A percentile compares a stretch with the other conserved stretches of the same genome.
These are phyloP conservation scores for Danaus plexippus DNA, from an alignment of 1,140 invertebrate species.

Conservation along the genomic window DNA sequence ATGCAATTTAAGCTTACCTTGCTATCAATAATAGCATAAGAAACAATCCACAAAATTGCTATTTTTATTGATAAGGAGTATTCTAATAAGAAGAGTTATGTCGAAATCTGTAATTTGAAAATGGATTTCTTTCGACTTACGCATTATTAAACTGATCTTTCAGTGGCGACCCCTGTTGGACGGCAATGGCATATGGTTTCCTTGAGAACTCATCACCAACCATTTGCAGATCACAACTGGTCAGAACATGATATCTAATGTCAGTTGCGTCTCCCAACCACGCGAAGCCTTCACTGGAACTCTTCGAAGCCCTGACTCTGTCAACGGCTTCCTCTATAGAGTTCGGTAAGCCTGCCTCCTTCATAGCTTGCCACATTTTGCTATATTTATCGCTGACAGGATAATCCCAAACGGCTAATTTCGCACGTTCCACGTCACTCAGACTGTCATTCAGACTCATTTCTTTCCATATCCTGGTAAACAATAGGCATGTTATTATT, in stretches of 20 bases:
- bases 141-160: constrained; percentile 93
- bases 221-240: constrained; percentile 91
- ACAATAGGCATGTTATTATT: neutral
- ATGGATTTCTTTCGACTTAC: constrained; percentile 71
- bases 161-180: constrained; percentile 94
- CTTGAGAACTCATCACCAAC: constrained; percentile 97
- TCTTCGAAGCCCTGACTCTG: constrained; percentile 82
- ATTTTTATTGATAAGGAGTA: too few species aligned
- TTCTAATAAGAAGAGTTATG: too few species aligned
- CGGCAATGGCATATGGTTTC: constrained; percentile 96
- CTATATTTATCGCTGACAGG: constrained; percentile 98
- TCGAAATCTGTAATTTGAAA: neutral
- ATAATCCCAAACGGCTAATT: constrained; percentile 98
- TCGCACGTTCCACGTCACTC: constrained; percentile 88
- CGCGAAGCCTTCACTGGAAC: constrained; percentile 90
- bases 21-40: too few species aligned
- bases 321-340: constrained; percentile 83
- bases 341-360: constrained; percentile 86
- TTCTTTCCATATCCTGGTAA: constrained; percentile 94
- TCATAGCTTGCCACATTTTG: constrained; percentile 98
- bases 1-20: too few species aligned
- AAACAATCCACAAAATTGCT: too few species aligned
- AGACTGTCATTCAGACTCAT: constrained; percentile 96
- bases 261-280: constrained; percentile 96
- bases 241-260: constrained; percentile 87